Conservation (phyloP, 2,797 vertebrate genomes). For the Gila robusta region DNA sequence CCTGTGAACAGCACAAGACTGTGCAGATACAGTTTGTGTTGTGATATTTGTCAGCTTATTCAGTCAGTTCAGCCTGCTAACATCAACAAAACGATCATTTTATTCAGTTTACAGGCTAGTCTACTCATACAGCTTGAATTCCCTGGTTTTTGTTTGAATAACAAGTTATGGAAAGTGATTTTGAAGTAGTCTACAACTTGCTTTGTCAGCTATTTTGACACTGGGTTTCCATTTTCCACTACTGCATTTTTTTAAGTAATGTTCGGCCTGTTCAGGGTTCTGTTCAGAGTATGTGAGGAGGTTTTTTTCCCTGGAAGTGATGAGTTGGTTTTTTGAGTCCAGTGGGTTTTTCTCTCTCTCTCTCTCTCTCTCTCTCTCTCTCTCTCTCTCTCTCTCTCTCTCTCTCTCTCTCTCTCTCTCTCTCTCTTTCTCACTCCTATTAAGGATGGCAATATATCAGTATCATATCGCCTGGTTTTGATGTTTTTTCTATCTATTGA, state of each 20-base stretch:
- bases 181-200: neutral
- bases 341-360: neutral
- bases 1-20: conserved; percentile 69
- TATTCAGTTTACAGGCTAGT: neutral
- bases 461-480: neutral
- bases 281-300: neutral
- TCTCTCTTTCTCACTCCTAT: neutral
- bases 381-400: too few species aligned
- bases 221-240: neutral
- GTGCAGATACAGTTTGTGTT: conserved; percentile 55
- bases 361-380: too few species aligned
- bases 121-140: neutral
- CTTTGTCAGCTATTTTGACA: conserved; percentile 20
- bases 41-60: neutral
- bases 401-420: too few species aligned
- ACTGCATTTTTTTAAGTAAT: neutral
- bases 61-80: conserved; percentile 24
- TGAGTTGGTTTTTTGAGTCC: neutral
- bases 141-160: conserved; percentile 19
- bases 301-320: neutral
- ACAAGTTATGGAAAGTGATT: neutral
- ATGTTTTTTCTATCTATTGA: too few species aligned
- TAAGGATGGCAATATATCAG: neutral
- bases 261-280: neutral
- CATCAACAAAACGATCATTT: neutral